Evolutionary conservation across 2,888 invertebrate genomes (phyloP).

Genomic region (Meiosimyza platycephala): DNA sequence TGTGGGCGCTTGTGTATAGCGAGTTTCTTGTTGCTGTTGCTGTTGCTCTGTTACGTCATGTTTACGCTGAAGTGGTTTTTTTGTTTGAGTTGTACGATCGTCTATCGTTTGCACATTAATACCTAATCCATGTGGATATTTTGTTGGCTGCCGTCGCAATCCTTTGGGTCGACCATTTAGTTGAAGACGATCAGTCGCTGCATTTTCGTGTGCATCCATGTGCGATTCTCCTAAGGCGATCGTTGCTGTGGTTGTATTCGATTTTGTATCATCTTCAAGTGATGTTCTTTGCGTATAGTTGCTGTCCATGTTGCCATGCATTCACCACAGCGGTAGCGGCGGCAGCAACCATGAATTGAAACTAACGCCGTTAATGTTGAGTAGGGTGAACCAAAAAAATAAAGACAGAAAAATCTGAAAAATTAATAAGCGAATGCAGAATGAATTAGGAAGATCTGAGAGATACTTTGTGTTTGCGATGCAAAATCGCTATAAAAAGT

Average conservation of each 20-base stretch:
- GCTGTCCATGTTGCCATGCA: slow-evolving; percentile 37
- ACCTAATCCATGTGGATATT: slow-evolving; percentile 60
- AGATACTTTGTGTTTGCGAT: too few relatives aligned
- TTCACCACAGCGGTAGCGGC: slow-evolving; percentile 9
- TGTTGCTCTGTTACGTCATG: slow-evolving; percentile 46
- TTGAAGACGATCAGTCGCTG: slow-evolving; percentile 29
- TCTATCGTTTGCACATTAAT: slow-evolving; percentile 54
- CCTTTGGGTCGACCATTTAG: slow-evolving; percentile 43
- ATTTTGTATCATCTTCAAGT: slow-evolving; percentile 23
- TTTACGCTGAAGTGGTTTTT: slow-evolving; percentile 16
- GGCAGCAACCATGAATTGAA: not conserved
- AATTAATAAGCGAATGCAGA: too few relatives aligned
- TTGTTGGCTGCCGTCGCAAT: slow-evolving; percentile 58
- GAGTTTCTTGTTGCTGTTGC: not conserved
- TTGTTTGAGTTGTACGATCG: slow-evolving; percentile 43
- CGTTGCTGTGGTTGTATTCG: slow-evolving; percentile 3
- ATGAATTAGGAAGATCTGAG: too few relatives aligned
- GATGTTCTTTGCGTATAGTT: slow-evolving; percentile 23
- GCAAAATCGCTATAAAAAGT: too few relatives aligned
- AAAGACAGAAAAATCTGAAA: not conserved
- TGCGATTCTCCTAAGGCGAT: not conserved
- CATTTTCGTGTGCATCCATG: not conserved
- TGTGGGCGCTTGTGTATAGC: slow-evolving; percentile 10
- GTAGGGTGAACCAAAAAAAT: not conserved
- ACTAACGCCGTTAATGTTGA: not conserved